phyloP scores from a whole-genome alignment of 2,888 invertebrate species.

The Amblyjoppa fuscipennis region DNA sequence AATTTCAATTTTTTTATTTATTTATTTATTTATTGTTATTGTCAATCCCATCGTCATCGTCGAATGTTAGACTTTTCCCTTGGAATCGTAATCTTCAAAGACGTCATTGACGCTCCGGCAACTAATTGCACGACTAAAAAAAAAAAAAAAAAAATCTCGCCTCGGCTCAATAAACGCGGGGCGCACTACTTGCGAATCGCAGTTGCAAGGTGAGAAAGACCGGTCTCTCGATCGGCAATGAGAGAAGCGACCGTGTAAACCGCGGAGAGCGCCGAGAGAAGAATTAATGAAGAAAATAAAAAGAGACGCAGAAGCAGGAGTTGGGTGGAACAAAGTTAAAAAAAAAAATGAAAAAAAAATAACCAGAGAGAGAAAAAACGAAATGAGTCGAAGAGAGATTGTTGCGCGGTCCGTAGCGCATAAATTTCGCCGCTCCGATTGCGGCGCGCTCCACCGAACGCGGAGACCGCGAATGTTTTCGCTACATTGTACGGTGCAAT shows the following conservation, averaged over 20 bases:
- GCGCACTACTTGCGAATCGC: too few species aligned
- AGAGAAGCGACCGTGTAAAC: not conserved
- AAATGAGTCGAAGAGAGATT: slow-evolving; percentile 15
- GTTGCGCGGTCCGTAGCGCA: slow-evolving; percentile 54
- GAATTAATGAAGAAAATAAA: not conserved
- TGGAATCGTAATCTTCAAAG: too few species aligned
- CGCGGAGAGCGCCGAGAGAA: not conserved
- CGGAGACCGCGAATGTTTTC: slow-evolving; percentile 71
- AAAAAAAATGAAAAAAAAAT: slow-evolving; percentile 2
- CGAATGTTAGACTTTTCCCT: too few species aligned
- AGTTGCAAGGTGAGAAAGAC: not conserved
- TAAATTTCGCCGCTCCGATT: slow-evolving; percentile 60
- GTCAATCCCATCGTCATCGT: too few species aligned
- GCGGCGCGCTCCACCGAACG: slow-evolving; percentile 59
- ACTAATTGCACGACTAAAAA: too few species aligned
- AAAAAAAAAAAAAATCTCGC: too few species aligned
- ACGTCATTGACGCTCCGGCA: too few species aligned
- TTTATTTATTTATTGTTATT: too few species aligned
- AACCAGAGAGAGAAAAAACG: not conserved
- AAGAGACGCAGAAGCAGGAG: not conserved
- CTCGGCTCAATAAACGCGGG: too few species aligned
- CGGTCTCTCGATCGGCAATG: too few species aligned
- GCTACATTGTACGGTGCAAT: slow-evolving; percentile 53
- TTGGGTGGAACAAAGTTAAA: slow-evolving; percentile 10
- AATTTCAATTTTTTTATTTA: too few species aligned